Evolutionary conservation across 2,113 vertebrate species (phyloP), one percentile per base, ranked within the genome.

Genomic region (Acrocephalus kingi): DNA sequence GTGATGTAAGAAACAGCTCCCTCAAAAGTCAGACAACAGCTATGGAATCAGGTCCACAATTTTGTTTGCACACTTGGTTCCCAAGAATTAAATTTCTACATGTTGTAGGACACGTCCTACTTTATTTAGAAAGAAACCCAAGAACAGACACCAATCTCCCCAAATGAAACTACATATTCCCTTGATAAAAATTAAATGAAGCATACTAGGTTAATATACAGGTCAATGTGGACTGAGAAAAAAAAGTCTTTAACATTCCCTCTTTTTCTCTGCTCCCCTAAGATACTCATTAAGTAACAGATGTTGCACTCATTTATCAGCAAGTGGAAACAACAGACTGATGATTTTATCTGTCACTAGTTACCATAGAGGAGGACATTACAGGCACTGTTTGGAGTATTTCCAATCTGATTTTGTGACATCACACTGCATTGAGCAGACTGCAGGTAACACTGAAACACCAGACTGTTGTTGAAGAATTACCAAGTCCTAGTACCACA

Each of bases 361-460:
- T 85, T 94, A 90, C 39, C 1, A 0, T 1, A 83, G 27, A 91
- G 35, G 31, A 93, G 55, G 72, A 90, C 72, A 52, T 92, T 78
- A 94, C 35, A 83, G 72, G 39, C 9, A 0, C 61, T 63, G 20
- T 69, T 77, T 96, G 94, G 87, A 94, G 41, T 24, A 59, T 33
- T 94, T 96, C 86, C 89, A 94, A 90, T 84, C 76, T 78, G 72
- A 95, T 92, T 86, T 71, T 93, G 64, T 92, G 95, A 94, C 72
- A 90, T 84, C 96, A 92, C 58, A 72, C 86, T 88, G 79, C 85
- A 94, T 5, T 8, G 0, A 84, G 46, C 63, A 93, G 46, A 46
- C 85, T 90, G 84, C 49, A 79, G 63, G 54, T 59, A 91, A 76
- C 5, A 33, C n/a, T 73, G 7, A 84, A 84, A 87, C 61, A 81